These are phyloP conservation scores for Lasius platythorax DNA, from an alignment of 2,888 invertebrate species.

Conservation along the genomic window DNA sequence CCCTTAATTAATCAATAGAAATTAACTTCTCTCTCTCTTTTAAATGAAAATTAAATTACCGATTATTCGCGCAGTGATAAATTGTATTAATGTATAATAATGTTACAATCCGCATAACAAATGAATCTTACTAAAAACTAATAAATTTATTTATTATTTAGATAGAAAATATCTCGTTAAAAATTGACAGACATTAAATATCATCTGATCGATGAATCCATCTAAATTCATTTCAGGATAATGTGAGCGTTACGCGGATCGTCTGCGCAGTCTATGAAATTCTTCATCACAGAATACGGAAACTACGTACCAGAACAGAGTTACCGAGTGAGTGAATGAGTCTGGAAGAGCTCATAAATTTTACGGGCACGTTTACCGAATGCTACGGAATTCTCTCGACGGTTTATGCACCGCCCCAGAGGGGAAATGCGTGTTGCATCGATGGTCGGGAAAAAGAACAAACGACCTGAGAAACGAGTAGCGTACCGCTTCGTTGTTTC, in stretches of 20 bases:
- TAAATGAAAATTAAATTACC: background rate
- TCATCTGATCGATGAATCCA: background rate
- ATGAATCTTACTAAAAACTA: background rate
- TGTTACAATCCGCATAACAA: background rate
- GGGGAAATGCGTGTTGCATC: slow-evolving; percentile 40
- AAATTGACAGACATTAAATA: background rate
- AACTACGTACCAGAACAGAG: slow-evolving; percentile 39
- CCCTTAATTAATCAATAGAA: background rate
- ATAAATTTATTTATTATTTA: background rate
- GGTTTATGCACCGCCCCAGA: slow-evolving; percentile 29
- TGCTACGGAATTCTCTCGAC: slow-evolving; percentile 29
- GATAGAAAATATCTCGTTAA: background rate
- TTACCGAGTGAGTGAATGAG: slow-evolving; percentile 46
- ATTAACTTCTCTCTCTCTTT: background rate
- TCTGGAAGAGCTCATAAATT: slow-evolving; percentile 51
- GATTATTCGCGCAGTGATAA: background rate
- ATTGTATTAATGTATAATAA: background rate
- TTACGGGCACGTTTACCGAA: slow-evolving; percentile 46
- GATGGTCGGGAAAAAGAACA: slow-evolving; percentile 33
- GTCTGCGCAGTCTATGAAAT: slow-evolving; percentile 44
- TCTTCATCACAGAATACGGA: slow-evolving; percentile 29
- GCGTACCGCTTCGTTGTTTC: slow-evolving; percentile 8
- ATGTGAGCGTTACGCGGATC: slow-evolving; percentile 6
- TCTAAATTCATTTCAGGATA: background rate
- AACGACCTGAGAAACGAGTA: slow-evolving; percentile 25